Conservation (phyloP, 2,797 vertebrate species). For the Tolypeutes matacus region DNA sequence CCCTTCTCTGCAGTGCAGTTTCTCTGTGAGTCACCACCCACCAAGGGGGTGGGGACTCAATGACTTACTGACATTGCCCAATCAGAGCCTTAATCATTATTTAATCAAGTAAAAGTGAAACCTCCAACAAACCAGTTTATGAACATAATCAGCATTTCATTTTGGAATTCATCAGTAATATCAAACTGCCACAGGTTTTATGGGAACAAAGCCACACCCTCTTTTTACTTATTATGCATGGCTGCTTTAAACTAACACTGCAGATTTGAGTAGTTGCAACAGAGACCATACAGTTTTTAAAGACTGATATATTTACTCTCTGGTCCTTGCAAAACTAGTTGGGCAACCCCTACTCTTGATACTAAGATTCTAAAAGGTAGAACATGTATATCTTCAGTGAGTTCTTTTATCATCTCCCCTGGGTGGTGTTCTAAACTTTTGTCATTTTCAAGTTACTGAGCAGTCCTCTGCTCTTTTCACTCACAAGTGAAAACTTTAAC, state of each 20-base stretch:
- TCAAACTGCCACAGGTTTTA: neutral
- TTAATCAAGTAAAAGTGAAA: too few relatives aligned
- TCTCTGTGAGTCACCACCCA: too few relatives aligned
- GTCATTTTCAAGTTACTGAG: neutral
- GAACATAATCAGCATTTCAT: too few relatives aligned
- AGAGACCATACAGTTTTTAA: neutral
- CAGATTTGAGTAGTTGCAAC: neutral
- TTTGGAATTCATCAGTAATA: too few relatives aligned
- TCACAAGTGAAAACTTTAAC: neutral
- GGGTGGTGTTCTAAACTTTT: neutral
- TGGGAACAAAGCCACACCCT: neutral
- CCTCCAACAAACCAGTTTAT: too few relatives aligned
- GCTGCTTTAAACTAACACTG: neutral
- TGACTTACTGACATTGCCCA: too few relatives aligned
- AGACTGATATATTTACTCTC: neutral
- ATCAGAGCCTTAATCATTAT: too few relatives aligned
- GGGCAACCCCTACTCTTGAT: neutral
- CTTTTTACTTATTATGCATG: neutral
- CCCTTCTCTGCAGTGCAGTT: too few relatives aligned
- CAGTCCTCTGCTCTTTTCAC: neutral
- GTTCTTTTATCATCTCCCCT: neutral
- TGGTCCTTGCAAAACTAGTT: neutral
- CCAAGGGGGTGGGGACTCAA: too few relatives aligned
- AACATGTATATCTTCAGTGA: neutral
- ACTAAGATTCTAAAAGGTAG: neutral